These are phyloP conservation scores for Sapayoa aenigma DNA, from an alignment of 2,113 vertebrate genomes.

Conservation along the genomic window DNA sequence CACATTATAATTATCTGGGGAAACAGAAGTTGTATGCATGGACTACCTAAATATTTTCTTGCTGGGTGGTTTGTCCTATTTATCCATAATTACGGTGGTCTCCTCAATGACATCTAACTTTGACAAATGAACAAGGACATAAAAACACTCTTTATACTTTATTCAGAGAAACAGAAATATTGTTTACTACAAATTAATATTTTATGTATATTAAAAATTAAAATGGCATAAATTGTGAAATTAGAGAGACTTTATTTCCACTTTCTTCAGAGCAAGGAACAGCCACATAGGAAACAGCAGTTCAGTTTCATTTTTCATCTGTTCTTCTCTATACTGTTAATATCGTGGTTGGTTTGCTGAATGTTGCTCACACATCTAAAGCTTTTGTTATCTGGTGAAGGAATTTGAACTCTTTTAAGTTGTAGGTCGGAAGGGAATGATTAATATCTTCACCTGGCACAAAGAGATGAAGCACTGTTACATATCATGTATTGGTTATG, in stretches of 20 bases:
- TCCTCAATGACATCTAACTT: not conserved
- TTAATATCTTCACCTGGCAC: conserved; percentile 4
- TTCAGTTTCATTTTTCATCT: not conserved
- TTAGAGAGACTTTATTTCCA: not conserved
- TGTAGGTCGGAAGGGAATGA: not conserved
- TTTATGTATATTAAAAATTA: not conserved
- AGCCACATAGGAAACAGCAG: not conserved
- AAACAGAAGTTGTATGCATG: not conserved
- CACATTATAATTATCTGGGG: not conserved
- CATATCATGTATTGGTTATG: not conserved
- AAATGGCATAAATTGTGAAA: not conserved
- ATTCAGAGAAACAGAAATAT: conserved; percentile 28
- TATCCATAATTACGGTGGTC: not conserved
- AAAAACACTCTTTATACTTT: not conserved
- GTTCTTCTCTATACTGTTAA: not conserved
- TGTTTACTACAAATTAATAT: not conserved
- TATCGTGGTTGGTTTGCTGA: not conserved
- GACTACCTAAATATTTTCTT: not conserved
- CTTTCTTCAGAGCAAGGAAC: not conserved
- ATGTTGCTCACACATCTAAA: not conserved
- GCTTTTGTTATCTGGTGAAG: not conserved
- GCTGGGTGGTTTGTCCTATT: not conserved
- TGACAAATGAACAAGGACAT: conserved; percentile 1
- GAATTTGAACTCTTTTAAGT: not conserved
- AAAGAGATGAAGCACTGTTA: conserved; percentile 24